Percentiles rank a stretch among this genome's conserved stretches.
Evolutionary conservation across 2,888 invertebrate species (phyloP).

Genomic region (Acanthococcus lagerstroemiae): DNA sequence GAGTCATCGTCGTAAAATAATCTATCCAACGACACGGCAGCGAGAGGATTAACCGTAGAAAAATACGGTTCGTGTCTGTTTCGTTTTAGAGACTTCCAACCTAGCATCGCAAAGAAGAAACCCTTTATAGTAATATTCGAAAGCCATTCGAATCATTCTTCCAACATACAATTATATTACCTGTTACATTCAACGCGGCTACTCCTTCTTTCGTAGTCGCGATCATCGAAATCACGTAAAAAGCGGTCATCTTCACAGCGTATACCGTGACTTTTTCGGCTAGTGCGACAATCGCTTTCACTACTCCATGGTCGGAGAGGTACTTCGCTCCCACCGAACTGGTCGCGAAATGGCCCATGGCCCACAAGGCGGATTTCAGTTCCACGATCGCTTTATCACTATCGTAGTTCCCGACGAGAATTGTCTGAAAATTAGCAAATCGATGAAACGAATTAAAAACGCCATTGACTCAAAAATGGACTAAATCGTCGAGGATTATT

Average conservation of each 20-base stretch:
- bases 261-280: constrained; percentile 74
- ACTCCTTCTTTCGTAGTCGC: constrained; percentile 76
- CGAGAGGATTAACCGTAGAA: neutral
- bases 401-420: constrained; percentile 46
- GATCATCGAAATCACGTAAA: constrained; percentile 76
- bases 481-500: neutral
- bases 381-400: constrained; percentile 62
- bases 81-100: constrained; percentile 27
- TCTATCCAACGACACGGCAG: constrained; percentile 2
- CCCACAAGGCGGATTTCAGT: constrained; percentile 84
- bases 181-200: constrained; percentile 49
- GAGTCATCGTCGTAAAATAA: constrained; percentile 9
- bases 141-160: neutral
- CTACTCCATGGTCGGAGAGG: constrained; percentile 51
- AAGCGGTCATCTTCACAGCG: constrained; percentile 79
- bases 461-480: neutral
- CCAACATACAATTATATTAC: constrained; percentile 15
- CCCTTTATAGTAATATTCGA: neutral
- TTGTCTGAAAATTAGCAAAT: constrained; percentile 3
- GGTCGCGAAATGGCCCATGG: constrained; percentile 67
- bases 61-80: constrained; percentile 6
- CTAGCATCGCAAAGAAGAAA: neutral
- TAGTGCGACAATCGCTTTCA: constrained; percentile 48
- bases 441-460: neutral
- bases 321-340: constrained; percentile 65